Evolutionary conservation across 2,113 vertebrate species (phyloP), one percentile per base, ranked within the genome.

Genomic region (Bucco capensis): DNA sequence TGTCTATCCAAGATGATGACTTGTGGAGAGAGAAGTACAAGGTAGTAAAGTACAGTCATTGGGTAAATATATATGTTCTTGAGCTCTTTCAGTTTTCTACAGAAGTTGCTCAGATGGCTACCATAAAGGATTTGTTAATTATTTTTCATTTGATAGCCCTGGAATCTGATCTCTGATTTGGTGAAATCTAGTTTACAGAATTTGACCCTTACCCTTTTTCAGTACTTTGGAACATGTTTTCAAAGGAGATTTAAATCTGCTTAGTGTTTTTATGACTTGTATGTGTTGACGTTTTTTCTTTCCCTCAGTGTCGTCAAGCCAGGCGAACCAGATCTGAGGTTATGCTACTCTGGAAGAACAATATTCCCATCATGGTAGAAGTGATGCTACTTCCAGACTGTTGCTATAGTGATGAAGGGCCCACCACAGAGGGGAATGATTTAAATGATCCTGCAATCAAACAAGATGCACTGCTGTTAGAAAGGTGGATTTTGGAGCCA

Each of bases 381-480:
- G 99, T 99, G 97, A 99, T 99, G 98, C 97, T 99, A 23, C 98
- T 99, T 58, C 99, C 99, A 47, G 99, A 99, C 97, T 99, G 99
- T 98, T 99, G 99, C 98, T 99, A 99, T 96, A 98, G 98, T 3
- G 99, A 99, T 38, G 99, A 99, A 90, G 98, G 98, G 53, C 98
- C 98, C 71, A 98, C 98, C 46, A 98, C 98, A 0, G 98, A 99
- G 83, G 98, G 98, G 58, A 98, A 92, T n/a, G 98, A 98, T 90
- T 97, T 99, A 89, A 98, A 98, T 33, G 99, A 99, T 97, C 99
- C 99, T 61, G 98, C 98, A 78, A 98, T 99, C 95, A 99, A 99
- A 96, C 99, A 99, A 97, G 99, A 99, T 70, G 98, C 99, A 7
- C 92, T 99, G 70, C 95, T 99, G 38, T 96, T 99, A 93, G 99